Conservation (phyloP, 2,888 invertebrate genomes). For the Pachymerium ferrugineum region DNA sequence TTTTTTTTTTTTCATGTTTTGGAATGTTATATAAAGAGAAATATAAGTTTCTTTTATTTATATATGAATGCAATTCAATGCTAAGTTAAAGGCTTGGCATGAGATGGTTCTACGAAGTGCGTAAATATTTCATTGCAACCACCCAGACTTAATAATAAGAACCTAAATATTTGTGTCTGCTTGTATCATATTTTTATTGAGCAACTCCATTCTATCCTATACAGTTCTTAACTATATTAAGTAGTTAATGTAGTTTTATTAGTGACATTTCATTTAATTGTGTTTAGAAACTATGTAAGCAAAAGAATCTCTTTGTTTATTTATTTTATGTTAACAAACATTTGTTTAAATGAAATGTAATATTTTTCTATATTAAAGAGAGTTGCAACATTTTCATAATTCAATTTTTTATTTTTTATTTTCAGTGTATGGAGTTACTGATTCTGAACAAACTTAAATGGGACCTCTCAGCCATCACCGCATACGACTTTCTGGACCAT, state of each 20-base stretch:
- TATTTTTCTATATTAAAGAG: background rate
- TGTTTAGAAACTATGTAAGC: no score
- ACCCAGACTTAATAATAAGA: constrained; percentile 16
- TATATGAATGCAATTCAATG: constrained; percentile 23
- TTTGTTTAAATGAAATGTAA: background rate
- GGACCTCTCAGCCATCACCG: constrained; percentile 72
- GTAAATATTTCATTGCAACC: constrained; percentile 24
- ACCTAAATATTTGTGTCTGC: background rate
- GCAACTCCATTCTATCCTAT: background rate
- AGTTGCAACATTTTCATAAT: no score
- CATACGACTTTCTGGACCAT: constrained; percentile 77
- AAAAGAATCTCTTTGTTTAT: no score
- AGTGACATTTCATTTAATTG: no score
- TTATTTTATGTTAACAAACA: no score
- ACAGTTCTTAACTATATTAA: no score
- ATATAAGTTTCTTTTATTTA: constrained; percentile 18
- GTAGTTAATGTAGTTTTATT: no score
- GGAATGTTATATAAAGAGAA: background rate
- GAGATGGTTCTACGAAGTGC: constrained; percentile 17
- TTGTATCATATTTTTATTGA: background rate
- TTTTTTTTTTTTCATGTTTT: background rate
- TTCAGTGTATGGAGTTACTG: constrained; percentile 73
- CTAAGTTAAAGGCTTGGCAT: constrained; percentile 24
- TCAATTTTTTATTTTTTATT: constrained; percentile 39
- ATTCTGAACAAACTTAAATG: constrained; percentile 69